phyloP scores from a whole-genome alignment of 2,113 vertebrate species.

The Malurus melanocephalus region DNA sequence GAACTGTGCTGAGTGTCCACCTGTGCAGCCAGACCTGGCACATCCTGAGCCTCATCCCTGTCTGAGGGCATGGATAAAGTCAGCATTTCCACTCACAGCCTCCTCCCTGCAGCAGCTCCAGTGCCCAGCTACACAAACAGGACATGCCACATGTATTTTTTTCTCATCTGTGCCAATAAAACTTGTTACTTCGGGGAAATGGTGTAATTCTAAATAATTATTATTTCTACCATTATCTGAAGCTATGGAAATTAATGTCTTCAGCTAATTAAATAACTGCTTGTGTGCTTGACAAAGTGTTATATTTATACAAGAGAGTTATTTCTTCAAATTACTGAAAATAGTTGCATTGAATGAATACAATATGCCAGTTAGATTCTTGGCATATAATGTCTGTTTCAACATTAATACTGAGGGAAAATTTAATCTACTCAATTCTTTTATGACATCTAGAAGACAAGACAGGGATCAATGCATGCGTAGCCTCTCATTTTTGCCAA shows the following conservation, averaged over 20 bases:
- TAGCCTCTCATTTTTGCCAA: conserved; percentile 12
- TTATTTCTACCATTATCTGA: not conserved
- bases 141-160: not conserved
- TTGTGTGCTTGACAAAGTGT: conserved; percentile 28
- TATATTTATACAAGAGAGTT: conserved; percentile 8
- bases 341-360: conserved; percentile 11
- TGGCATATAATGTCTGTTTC: not conserved
- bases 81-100: not conserved
- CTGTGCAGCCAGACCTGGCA: not conserved
- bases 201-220: not conserved
- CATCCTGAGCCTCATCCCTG: not conserved
- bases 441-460: conserved; percentile 8
- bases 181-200: not conserved
- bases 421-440: not conserved
- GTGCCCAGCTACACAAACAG: not conserved
- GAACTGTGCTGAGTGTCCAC: not conserved
- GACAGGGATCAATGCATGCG: conserved; percentile 3
- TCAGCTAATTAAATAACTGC: conserved; percentile 22
- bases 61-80: not conserved
- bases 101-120: not conserved
- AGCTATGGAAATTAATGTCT: not conserved
- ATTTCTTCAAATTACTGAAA: conserved; percentile 32
- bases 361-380: conserved; percentile 13
- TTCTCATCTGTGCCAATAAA: not conserved
- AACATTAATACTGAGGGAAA: not conserved